phyloP scores from a whole-genome alignment of 2,888 invertebrate genomes.

The Biston stratarius region DNA sequence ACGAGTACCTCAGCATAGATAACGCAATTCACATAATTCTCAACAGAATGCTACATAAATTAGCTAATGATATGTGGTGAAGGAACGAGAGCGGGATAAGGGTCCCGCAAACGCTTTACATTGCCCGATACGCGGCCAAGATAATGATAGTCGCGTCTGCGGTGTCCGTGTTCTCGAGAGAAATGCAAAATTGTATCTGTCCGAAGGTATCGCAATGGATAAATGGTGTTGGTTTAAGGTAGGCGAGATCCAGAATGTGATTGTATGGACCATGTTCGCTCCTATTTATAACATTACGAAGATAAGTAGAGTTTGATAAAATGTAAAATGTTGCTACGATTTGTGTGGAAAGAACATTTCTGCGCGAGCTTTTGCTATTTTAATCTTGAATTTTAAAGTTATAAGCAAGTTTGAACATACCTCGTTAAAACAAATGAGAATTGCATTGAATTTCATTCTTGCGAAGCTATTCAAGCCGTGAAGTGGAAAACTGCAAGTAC shows the following conservation, averaged over 20 bases:
- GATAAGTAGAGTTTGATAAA: constrained; percentile 44
- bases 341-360: constrained; percentile 38
- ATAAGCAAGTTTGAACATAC: constrained; percentile 21
- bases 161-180: constrained; percentile 49
- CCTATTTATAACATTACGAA: constrained; percentile 44
- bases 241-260: constrained; percentile 50
- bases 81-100: constrained; percentile 61
- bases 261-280: constrained; percentile 45
- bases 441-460: constrained; percentile 22
- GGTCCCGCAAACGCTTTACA: constrained; percentile 53
- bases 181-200: constrained; percentile 59
- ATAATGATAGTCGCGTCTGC: constrained; percentile 60
- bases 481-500: constrained; percentile 8
- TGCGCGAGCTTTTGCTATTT: constrained; percentile 31
- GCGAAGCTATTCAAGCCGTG: constrained; percentile 8
- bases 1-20: constrained; percentile 71
- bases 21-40: constrained; percentile 74
- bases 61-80: constrained; percentile 74
- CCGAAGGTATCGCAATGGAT: constrained; percentile 47
- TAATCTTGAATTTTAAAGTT: constrained; percentile 32
- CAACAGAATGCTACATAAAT: constrained; percentile 74
- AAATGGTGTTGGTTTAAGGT: constrained; percentile 50
- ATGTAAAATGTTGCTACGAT: constrained; percentile 40
- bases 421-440: constrained; percentile 26
- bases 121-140: constrained; percentile 60